Base-by-base conservation (phyloP, 2,888 invertebrate genomes). In the Koerneria pararmatus region DNA sequence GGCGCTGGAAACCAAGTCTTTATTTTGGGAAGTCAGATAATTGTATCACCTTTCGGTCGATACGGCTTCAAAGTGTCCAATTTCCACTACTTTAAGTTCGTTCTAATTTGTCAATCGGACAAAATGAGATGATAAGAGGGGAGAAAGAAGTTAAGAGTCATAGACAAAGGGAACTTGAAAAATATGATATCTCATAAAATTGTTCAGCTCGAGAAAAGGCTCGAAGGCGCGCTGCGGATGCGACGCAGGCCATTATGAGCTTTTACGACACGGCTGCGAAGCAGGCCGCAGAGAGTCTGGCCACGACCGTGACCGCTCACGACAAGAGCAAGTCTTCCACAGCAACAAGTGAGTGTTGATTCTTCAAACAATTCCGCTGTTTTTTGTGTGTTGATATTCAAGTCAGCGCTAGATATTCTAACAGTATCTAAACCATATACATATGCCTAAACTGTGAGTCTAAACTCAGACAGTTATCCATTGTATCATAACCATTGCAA, bases 191-290 rank as follows among this genome's bases (percentile, higher is more conserved):
- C 24, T 34, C 19, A 3, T 59, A n/a, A n/a, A n/a, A n/a, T n/a
- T n/a, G n/a, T 68, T 57, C 64, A 73, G 75, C 75, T 0, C 67
- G 73, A 15, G 75, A 75, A 63, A 75, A 75, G 49, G 53, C 35
- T 4, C 15, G 63, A 5, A 19, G 54, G 41, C 53, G 54, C 1
- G 63, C 63, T 1, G 65, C 56, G 3, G 56, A 56, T 46, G 65
- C 65, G 3, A 49, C 65, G 24, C 19, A 65, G 8, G 57, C 65
- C 11, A 56, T 65, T n/a, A n/a, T 65, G 29, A 57, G 29, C 48
- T 57, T 65, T 49, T 65, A 65, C 46, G 57, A 46, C 15, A 61
- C 53, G n/a, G 54, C 51, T 19, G 63, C 65, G 49, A 58, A 58
- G 51, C 65, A 68, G 35, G 54, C 58, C n/a, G 69, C 69, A n/a